Conservation (phyloP, 1,140 invertebrate species). For the Lithobius niger region DNA sequence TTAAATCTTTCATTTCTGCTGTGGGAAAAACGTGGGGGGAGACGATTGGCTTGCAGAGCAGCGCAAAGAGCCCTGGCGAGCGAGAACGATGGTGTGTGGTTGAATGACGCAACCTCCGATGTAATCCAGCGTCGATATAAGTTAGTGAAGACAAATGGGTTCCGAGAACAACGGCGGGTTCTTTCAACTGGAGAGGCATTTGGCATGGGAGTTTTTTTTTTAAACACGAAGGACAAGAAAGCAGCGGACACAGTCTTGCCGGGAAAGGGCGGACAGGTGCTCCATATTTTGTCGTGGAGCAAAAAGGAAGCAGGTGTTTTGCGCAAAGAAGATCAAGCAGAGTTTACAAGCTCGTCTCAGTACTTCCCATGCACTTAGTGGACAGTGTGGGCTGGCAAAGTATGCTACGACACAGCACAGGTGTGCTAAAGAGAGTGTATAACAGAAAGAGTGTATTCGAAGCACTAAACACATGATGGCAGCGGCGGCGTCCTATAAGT, state of each 20-base stretch:
- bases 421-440: background rate
- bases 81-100: background rate
- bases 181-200: background rate
- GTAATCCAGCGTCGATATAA: conserved; percentile 3
- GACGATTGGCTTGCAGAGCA: background rate
- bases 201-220: background rate
- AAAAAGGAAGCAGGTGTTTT: background rate
- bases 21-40: background rate
- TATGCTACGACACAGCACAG: no score
- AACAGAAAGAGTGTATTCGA: background rate
- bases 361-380: no score
- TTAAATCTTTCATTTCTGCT: conserved; percentile 3
- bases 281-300: background rate
- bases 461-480: background rate
- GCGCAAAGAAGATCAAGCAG: background rate
- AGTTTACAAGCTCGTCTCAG: no score
- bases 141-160: background rate
- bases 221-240: background rate
- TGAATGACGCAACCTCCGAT: conserved; percentile 2
- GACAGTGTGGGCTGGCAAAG: no score
- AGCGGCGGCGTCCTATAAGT: background rate
- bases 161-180: background rate
- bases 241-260: background rate
- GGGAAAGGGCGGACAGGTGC: background rate
- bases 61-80: background rate